Percentiles rank a stretch among this genome's conserved stretches.
Conservation (phyloP, 2,797 vertebrate species). For the Microtus agrestis region DNA sequence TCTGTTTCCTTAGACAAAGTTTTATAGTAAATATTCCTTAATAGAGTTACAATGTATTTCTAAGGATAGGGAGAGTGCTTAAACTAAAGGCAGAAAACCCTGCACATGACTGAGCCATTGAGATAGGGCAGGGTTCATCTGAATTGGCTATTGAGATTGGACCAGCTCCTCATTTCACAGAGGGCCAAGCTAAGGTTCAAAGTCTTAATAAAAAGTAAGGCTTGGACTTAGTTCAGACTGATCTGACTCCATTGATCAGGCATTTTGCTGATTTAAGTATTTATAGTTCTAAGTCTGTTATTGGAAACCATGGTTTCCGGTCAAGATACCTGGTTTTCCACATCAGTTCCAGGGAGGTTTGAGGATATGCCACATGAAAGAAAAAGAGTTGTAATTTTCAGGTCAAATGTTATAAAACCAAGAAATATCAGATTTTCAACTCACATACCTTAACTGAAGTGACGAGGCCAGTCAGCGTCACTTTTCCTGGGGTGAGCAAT, state of each 20-base stretch:
- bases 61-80: background rate
- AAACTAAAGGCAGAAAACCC: background rate
- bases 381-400: slow-evolving; percentile 44
- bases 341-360: slow-evolving; percentile 27
- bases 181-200: background rate
- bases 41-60: background rate
- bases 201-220: slow-evolving; percentile 1
- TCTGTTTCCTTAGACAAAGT: background rate
- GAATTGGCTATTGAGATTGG: background rate
- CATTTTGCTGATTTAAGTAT: background rate
- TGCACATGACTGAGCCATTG: background rate
- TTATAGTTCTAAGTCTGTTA: background rate
- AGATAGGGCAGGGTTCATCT: background rate
- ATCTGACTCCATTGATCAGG: background rate
- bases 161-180: background rate
- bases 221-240: background rate
- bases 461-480: background rate
- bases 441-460: slow-evolving; percentile 3
- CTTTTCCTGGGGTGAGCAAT: background rate
- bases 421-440: background rate
- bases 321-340: slow-evolving; percentile 24
- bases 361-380: background rate
- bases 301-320: background rate
- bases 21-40: background rate
- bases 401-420: slow-evolving; percentile 30